Evolutionary conservation across 2,888 invertebrate genomes (phyloP).

Genomic region (Phasia obesa): DNA sequence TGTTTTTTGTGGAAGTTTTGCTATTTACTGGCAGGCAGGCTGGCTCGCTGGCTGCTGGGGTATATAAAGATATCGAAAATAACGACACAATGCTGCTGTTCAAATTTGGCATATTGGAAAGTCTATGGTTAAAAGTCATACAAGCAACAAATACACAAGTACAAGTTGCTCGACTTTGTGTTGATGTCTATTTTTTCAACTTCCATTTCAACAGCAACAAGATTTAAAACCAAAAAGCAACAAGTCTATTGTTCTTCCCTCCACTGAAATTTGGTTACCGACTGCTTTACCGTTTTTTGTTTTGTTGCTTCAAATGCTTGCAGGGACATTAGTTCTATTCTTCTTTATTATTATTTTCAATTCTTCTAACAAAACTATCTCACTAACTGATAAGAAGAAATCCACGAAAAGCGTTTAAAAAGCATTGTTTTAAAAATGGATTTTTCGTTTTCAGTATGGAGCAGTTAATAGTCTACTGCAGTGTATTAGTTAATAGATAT

Average conservation of each 20-base stretch:
- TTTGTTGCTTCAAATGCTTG: slow-evolving; percentile 7
- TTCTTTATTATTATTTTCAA: slow-evolving; percentile 26
- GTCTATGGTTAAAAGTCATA: slow-evolving; percentile 50
- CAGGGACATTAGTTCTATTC: slow-evolving; percentile 33
- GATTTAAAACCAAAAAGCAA: slow-evolving; percentile 50
- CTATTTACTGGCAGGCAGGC: slow-evolving; percentile 25
- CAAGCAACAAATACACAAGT: slow-evolving; percentile 24
- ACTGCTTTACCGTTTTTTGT: slow-evolving; percentile 3
- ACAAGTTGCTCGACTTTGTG: slow-evolving; percentile 40
- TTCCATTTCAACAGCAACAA: slow-evolving; percentile 28
- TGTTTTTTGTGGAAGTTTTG: slow-evolving; percentile 21
- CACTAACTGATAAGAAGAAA: slow-evolving; percentile 63
- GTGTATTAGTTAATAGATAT: slow-evolving; percentile 70
- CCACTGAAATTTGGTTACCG: slow-evolving; percentile 45
- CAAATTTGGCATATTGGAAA: slow-evolving; percentile 79
- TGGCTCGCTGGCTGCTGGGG: slow-evolving; percentile 60
- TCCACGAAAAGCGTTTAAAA: slow-evolving; percentile 36
- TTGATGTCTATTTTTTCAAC: neutral
- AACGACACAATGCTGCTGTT: slow-evolving; percentile 81
- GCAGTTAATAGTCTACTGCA: slow-evolving; percentile 22
- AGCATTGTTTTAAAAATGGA: slow-evolving; percentile 30
- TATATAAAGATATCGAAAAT: slow-evolving; percentile 82
- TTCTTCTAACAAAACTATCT: slow-evolving; percentile 63
- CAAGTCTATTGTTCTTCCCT: slow-evolving; percentile 69
- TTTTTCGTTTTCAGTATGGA: neutral